Conservation (phyloP, 2,888 invertebrate genomes). For the Mayetiola destructor region DNA sequence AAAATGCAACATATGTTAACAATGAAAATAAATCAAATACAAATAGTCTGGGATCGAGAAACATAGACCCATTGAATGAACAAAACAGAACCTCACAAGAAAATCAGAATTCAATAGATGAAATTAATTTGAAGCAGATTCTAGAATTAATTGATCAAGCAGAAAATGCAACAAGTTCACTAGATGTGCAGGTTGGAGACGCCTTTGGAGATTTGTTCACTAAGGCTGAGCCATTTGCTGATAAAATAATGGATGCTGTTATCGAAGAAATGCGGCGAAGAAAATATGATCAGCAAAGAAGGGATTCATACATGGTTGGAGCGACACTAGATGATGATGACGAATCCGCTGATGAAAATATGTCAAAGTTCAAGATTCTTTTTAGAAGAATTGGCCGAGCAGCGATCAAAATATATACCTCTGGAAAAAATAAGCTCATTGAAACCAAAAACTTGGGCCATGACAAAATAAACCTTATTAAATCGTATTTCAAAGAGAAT, state of each 20-base stretch:
- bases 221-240: background rate
- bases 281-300: background rate
- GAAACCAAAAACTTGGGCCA: background rate
- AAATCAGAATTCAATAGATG: too few relatives aligned
- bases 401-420: background rate
- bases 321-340: background rate
- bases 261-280: background rate
- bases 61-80: too few relatives aligned
- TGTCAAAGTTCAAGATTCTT: background rate
- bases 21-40: background rate
- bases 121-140: too few relatives aligned
- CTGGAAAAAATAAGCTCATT: background rate
- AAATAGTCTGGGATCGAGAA: too few relatives aligned
- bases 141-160: background rate
- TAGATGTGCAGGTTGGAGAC: background rate
- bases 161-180: background rate
- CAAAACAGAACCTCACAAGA: too few relatives aligned
- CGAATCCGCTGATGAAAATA: background rate
- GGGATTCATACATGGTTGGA: background rate
- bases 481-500: background rate
- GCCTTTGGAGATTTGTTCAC: background rate
- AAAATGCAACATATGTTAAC: too few relatives aligned
- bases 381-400: background rate
- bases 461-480: background rate
- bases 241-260: slow-evolving; percentile 3